Evolutionary conservation across 1,140 invertebrate species (phyloP).

Genomic region (Eriosoma lanigerum): DNA sequence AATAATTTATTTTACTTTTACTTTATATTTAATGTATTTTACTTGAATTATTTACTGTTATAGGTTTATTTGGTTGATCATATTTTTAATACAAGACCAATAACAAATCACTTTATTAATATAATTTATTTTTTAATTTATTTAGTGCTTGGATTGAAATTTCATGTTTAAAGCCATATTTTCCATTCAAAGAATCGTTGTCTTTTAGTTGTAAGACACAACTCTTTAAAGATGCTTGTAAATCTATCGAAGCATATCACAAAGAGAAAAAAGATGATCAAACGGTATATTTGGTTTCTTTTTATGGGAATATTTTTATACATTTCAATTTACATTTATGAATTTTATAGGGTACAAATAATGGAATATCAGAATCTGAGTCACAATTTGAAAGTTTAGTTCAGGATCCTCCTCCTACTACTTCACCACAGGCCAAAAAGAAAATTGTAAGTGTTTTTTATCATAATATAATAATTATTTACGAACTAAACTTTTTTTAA

Average conservation of each 20-base stretch:
- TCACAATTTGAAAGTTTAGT: constrained; percentile 40
- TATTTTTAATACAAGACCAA: too few relatives aligned
- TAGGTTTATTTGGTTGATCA: neutral
- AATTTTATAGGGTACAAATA: neutral
- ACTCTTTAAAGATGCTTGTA: constrained; percentile 81
- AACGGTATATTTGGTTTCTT: neutral
- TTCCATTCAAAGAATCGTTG: constrained; percentile 77
- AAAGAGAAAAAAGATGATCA: constrained; percentile 60
- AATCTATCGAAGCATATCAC: constrained; percentile 83
- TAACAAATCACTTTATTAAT: too few relatives aligned
- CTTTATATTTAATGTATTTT: neutral
- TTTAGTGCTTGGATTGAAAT: constrained; percentile 89
- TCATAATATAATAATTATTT: too few relatives aligned
- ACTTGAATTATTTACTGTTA: neutral
- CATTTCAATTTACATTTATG: neutral
- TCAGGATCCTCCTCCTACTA: neutral
- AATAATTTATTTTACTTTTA: neutral
- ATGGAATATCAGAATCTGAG: neutral
- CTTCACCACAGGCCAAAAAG: neutral
- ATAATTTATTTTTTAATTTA: constrained; percentile 55
- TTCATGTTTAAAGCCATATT: constrained; percentile 80
- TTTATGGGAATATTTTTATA: too few relatives aligned
- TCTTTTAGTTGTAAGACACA: constrained; percentile 76
- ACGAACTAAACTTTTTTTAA: too few relatives aligned
- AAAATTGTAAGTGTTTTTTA: constrained; percentile 31